phyloP scores from a whole-genome alignment of 1,140 invertebrate genomes.

The Brachionus koreanus region DNA sequence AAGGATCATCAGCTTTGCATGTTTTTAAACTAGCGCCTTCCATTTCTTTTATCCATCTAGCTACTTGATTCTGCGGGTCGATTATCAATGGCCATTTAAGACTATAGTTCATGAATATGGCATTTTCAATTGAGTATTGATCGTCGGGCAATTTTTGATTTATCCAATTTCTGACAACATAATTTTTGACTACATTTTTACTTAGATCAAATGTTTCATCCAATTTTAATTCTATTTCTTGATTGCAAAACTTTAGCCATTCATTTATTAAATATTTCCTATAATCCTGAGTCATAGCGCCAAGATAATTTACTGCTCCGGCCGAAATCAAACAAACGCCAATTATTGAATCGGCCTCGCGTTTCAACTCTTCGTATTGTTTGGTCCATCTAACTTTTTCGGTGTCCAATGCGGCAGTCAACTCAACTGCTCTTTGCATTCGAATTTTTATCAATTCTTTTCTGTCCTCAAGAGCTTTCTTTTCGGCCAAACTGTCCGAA shows the following conservation, averaged over 20 bases:
- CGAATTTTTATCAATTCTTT: constrained; percentile 70
- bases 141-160: constrained; percentile 37
- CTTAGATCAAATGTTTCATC: neutral
- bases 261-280: constrained; percentile 47
- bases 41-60: constrained; percentile 50
- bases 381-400: constrained; percentile 73
- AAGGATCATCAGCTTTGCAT: constrained; percentile 51
- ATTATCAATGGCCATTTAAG: constrained; percentile 78
- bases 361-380: constrained; percentile 63
- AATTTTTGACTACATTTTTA: constrained; percentile 7
- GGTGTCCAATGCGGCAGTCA: constrained; percentile 75
- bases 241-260: constrained; percentile 50
- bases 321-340: constrained; percentile 55
- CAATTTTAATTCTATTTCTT: neutral
- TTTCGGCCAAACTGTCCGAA: constrained; percentile 61
- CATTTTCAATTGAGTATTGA: constrained; percentile 66
- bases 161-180: constrained; percentile 41
- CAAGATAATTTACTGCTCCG: constrained; percentile 54
- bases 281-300: constrained; percentile 47
- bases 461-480: constrained; percentile 62
- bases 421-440: constrained; percentile 69
- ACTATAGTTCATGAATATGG: constrained; percentile 73
- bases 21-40: constrained; percentile 53
- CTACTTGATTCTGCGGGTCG: constrained; percentile 77
- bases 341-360: constrained; percentile 53